Evolutionary conservation across 1,140 invertebrate genomes (phyloP).

Genomic region (Laupala kohalensis): DNA sequence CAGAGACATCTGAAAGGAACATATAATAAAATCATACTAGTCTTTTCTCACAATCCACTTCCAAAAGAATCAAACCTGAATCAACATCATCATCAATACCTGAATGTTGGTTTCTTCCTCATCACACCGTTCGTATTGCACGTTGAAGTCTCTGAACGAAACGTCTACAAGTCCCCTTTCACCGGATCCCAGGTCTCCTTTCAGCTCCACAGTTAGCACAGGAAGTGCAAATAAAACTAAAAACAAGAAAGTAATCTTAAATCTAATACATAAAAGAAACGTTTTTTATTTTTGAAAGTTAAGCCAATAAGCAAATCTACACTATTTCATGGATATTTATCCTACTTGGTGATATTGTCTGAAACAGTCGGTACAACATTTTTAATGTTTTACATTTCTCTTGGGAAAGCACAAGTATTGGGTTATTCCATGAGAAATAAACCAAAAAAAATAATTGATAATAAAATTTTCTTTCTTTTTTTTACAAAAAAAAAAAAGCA

Average conservation of each 20-base stretch:
- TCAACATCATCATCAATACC: conserved; percentile 23
- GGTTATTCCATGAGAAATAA: too few relatives aligned
- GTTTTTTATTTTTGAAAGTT: background rate
- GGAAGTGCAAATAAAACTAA: conserved; percentile 57
- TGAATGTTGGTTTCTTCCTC: conserved; percentile 53
- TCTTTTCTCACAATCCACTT: too few relatives aligned
- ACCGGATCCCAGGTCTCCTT: conserved; percentile 44
- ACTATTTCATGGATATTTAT: too few relatives aligned
- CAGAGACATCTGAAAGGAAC: conserved; percentile 45
- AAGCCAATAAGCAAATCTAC: too few relatives aligned
- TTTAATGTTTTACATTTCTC: too few relatives aligned
- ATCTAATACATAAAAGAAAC: background rate
- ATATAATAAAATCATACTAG: background rate
- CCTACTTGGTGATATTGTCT: too few relatives aligned
- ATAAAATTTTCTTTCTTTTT: too few relatives aligned
- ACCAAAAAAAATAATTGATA: too few relatives aligned
- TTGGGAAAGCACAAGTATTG: too few relatives aligned
- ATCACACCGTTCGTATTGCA: conserved; percentile 54
- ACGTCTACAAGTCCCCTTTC: conserved; percentile 64
- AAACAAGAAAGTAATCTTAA: conserved; percentile 11
- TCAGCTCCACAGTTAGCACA: conserved; percentile 54
- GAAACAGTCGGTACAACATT: too few relatives aligned
- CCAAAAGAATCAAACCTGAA: too few relatives aligned
- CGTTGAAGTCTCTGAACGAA: conserved; percentile 65
- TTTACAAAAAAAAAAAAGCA: too few relatives aligned